These are phyloP conservation scores for Laterallus jamaicensis DNA, from an alignment of 2,113 vertebrate species.

Conservation along the genomic window DNA sequence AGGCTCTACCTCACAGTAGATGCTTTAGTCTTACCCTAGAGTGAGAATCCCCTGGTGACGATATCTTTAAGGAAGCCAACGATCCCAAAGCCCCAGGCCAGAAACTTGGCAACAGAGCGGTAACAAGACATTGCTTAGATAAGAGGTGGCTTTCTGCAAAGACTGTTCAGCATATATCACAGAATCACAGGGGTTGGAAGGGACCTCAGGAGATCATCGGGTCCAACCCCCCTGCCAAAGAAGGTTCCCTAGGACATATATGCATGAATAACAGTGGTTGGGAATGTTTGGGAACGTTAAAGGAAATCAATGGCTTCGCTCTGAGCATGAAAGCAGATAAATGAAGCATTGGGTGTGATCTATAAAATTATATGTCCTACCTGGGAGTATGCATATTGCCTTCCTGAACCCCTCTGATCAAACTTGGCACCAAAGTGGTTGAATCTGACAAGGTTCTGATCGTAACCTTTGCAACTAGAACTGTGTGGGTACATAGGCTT, in stretches of 20 bases:
- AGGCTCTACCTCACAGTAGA: background rate
- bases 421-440: background rate
- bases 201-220: too few species aligned
- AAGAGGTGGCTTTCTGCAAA: background rate
- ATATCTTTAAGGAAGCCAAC: slow-evolving; percentile 1
- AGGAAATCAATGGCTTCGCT: background rate
- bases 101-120: background rate
- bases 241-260: background rate
- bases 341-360: background rate
- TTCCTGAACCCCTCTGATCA: background rate
- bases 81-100: slow-evolving; percentile 5
- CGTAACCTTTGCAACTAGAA: background rate
- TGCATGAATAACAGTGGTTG: background rate
- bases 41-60: slow-evolving; percentile 1
- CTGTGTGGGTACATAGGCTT: background rate
- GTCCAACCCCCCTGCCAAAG: too few species aligned
- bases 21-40: slow-evolving; percentile 7
- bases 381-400: background rate
- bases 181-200: too few species aligned
- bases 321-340: background rate
- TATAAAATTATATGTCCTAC: background rate
- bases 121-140: background rate
- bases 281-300: background rate
- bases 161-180: background rate
- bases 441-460: background rate